Percentiles rank a stretch among this genome's conserved stretches.
Conservation (phyloP, 1,140 invertebrate genomes). For the Solenopsis fugax region DNA sequence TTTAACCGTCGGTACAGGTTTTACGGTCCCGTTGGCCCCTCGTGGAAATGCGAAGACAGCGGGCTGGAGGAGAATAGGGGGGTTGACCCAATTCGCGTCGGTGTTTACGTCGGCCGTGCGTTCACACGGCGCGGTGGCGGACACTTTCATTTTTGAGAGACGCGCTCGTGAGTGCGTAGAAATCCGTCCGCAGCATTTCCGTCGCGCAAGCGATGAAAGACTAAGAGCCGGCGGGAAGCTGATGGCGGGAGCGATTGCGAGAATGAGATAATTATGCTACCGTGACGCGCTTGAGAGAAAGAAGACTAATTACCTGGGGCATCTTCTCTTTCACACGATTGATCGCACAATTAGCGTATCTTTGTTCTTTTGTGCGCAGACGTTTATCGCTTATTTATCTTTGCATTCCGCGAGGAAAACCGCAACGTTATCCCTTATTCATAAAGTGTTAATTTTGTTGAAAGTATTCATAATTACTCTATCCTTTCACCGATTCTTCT, state of each 20-base stretch:
- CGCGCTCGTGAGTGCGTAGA: constrained; percentile 54
- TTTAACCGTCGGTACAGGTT: constrained; percentile 57
- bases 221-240: constrained; percentile 20
- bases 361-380: constrained; percentile 9
- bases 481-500: background rate
- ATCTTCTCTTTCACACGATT: constrained; percentile 36
- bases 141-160: constrained; percentile 77
- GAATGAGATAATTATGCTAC: constrained; percentile 37
- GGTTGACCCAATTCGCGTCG: constrained; percentile 69
- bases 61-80: background rate
- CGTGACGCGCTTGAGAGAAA: constrained; percentile 31
- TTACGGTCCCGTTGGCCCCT: constrained; percentile 38
- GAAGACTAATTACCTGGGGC: constrained; percentile 37
- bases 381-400: background rate
- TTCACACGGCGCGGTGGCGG: constrained; percentile 43
- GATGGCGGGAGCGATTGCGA: background rate
- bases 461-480: background rate
- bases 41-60: constrained; percentile 28
- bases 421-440: background rate
- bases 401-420: background rate
- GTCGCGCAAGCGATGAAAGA: background rate
- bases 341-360: constrained; percentile 7
- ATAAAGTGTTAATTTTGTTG: background rate
- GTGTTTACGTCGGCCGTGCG: constrained; percentile 44
- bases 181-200: constrained; percentile 36